phyloP scores from a whole-genome alignment of 1,140 invertebrate genomes.

The Heliconius himera region DNA sequence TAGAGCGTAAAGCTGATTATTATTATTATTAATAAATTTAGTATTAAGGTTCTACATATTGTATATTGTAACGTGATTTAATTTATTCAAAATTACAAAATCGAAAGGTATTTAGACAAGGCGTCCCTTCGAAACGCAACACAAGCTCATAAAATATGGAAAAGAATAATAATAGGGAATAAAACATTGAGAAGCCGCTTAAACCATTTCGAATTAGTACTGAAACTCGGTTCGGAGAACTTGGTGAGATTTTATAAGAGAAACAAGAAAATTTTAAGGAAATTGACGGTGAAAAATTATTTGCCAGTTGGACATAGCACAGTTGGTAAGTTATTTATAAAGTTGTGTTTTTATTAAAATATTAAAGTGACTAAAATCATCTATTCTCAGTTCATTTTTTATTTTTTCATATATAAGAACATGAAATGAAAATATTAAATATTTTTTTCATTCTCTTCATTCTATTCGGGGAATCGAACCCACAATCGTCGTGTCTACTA shows the following conservation, averaged over 20 bases:
- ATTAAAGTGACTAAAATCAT: not conserved
- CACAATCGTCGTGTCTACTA: too few relatives aligned
- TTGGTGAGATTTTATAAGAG: constrained; percentile 54
- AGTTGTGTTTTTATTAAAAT: not conserved
- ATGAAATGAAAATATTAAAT: too few relatives aligned
- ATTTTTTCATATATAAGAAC: not conserved
- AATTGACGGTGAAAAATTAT: constrained; percentile 50
- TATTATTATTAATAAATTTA: too few relatives aligned
- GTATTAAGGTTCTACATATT: not conserved
- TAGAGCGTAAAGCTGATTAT: too few relatives aligned
- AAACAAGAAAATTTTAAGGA: constrained; percentile 51
- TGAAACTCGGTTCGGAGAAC: constrained; percentile 56
- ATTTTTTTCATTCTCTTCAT: too few relatives aligned
- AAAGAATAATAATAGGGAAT: constrained; percentile 56
- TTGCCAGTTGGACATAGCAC: constrained; percentile 42
- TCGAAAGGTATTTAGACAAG: constrained; percentile 58
- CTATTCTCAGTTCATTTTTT: too few relatives aligned
- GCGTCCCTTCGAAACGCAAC: constrained; percentile 49
- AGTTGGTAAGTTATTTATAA: constrained; percentile 16
- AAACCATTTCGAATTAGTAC: constrained; percentile 55
- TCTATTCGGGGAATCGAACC: too few relatives aligned
- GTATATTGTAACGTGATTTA: not conserved
- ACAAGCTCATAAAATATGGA: constrained; percentile 50
- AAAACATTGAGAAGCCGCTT: constrained; percentile 53
- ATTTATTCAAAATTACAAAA: constrained; percentile 24